Evolutionary conservation across 37 sponge, comb jelly and placozoan species (phyloP).

Genomic region (Petrosia ficiformis): DNA sequence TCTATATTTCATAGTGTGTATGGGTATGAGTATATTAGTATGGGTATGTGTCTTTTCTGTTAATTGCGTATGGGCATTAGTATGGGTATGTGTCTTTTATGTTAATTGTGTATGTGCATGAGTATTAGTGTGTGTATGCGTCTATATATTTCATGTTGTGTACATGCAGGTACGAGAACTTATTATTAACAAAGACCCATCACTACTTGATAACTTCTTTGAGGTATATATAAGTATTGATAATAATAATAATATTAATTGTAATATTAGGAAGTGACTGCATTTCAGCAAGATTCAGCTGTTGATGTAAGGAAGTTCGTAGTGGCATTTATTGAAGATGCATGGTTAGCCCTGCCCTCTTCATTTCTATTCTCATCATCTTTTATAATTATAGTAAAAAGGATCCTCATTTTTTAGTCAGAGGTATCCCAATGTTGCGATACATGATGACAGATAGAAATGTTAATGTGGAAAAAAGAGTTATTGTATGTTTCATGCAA

Average conservation of each 20-base stretch:
- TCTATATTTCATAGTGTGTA: not conserved
- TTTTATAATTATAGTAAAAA: slow-evolving; percentile 41
- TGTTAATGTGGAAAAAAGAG: slow-evolving; percentile 50
- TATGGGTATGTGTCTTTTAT: not conserved
- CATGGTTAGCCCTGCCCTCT: slow-evolving; percentile 51
- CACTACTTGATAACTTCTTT: slow-evolving; percentile 82
- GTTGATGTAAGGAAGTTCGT: slow-evolving; percentile 91
- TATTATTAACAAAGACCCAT: slow-evolving; percentile 84
- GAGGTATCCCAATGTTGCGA: slow-evolving; percentile 48
- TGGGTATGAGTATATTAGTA: no score
- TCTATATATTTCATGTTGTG: not conserved
- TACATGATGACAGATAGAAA: slow-evolving; percentile 67
- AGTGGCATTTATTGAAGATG: slow-evolving; percentile 81
- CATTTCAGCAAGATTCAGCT: slow-evolving; percentile 72
- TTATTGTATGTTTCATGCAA: slow-evolving; percentile 45
- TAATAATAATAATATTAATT: not conserved
- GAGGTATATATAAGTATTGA: slow-evolving; percentile 51
- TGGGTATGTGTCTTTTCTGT: not conserved
- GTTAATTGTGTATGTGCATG: not conserved
- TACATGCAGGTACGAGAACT: slow-evolving; percentile 83
- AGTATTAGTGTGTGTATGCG: not conserved
- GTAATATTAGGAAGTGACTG: slow-evolving; percentile 86
- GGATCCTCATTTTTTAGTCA: slow-evolving; percentile 48
- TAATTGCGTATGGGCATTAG: not conserved
- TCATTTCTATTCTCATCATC: not conserved